Evolutionary conservation across 2,113 vertebrate genomes (phyloP), one percentile per base, ranked within the genome.

Genomic region (Daubentonia madagascariensis): DNA sequence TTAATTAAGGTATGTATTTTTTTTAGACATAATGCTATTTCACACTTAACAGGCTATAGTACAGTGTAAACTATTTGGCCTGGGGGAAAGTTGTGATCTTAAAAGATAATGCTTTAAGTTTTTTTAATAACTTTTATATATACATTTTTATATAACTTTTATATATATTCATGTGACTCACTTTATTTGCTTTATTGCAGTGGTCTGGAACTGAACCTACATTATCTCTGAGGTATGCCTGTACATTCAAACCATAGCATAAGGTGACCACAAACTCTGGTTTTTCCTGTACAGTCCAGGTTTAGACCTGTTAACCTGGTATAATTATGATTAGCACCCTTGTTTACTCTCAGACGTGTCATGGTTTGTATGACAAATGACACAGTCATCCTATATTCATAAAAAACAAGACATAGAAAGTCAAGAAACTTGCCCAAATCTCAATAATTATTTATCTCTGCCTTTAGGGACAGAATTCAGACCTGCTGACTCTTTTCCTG

Each of bases 101-200:
- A 92, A 92, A 88, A 96, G 75, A 80, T 5, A 91, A 85, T 59
- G 7, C 14, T 92, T 90, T 90, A 87, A 40, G 16, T 87, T 94
- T 86, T 84, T 92, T 80, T 85, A 30, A 30, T 32, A 76, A 45
- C 70, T 76, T 76, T 76, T 32, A 48, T 48, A 48, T 32, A n/a
- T n/a, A n/a, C n/a, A n/a, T 86, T 84, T 92, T 80, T 85, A 30
- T n/a, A 30, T 32, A 76, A 45, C 70, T 76, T 76, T 76, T 32
- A 48, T 48, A 48, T 32, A n/a, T n/a, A n/a, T 48, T 48, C 6
- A 32, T 48, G 14, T 32, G 28, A 48, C 43, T 76, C 28, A 8
- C 8, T 76, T 48, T 18, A 32, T 76, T 76, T 76, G 7, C 14
- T 16, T 48, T 48, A 76, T 30, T 76, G 28, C 14, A 32, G 14